Conservation (phyloP, 2,888 invertebrate genomes). For the Tenodera sinensis region DNA sequence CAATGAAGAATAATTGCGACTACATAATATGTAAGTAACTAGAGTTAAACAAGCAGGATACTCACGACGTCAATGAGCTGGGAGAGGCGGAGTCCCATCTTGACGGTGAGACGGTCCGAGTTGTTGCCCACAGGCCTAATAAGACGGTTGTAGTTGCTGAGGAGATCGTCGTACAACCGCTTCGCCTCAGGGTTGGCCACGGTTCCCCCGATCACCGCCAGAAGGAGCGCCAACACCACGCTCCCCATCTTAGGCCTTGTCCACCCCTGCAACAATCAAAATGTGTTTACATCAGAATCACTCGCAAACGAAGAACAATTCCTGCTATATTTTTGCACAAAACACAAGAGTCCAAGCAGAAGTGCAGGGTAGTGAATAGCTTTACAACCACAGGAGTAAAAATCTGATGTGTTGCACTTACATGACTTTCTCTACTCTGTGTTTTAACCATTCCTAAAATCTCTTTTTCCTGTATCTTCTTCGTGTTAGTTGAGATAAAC, state of each 20-base stretch:
- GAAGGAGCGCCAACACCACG: slow-evolving; percentile 29
- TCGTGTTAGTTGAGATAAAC: no score
- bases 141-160: slow-evolving; percentile 92
- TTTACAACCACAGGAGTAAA: no score
- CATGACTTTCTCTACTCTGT: no score
- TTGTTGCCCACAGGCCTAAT: slow-evolving; percentile 93
- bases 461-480: no score
- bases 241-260: slow-evolving; percentile 64
- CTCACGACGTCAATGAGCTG: slow-evolving; percentile 91
- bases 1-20: background rate
- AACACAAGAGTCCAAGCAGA: no score
- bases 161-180: slow-evolving; percentile 90
- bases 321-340: no score
- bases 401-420: no score
- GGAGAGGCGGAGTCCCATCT: slow-evolving; percentile 87
- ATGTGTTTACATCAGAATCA: background rate
- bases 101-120: slow-evolving; percentile 90
- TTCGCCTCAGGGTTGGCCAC: slow-evolving; percentile 89
- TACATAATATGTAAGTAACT: no score
- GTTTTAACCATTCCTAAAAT: no score
- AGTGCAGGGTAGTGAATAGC: no score
- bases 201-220: slow-evolving; percentile 43
- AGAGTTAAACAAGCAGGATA: slow-evolving; percentile 37
- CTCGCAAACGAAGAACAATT: no score
- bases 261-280: slow-evolving; percentile 61